A percentile compares a stretch with the other conserved stretches of the same genome.
These are phyloP conservation scores for Globia sparganii DNA, from an alignment of 2,888 invertebrate species.

Conservation along the genomic window DNA sequence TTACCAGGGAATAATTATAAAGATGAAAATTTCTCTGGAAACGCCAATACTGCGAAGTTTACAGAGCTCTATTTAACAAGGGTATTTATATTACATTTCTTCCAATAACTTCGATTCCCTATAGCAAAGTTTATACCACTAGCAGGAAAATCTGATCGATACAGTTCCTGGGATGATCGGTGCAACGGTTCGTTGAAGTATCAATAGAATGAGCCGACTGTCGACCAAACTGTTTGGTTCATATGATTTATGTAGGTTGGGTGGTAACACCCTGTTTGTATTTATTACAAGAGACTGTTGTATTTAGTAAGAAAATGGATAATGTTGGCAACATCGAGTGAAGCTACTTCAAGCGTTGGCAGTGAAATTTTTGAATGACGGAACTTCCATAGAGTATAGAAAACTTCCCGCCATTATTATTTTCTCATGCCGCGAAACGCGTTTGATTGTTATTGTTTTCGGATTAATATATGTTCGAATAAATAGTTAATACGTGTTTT, in stretches of 20 bases:
- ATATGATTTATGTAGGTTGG: not conserved
- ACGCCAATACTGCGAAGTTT: conserved; percentile 7
- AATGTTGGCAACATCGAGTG: too few species aligned
- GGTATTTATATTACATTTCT: conserved; percentile 5
- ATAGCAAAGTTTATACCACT: conserved; percentile 15
- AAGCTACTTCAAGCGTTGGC: too few species aligned
- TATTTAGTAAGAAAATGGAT: not conserved
- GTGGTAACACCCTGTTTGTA: not conserved
- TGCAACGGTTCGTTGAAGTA: conserved; percentile 14
- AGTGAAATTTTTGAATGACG: too few species aligned
- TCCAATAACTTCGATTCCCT: not conserved
- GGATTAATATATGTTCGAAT: too few species aligned
- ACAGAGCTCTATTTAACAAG: not conserved
- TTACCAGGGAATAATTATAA: not conserved
- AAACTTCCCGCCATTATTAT: too few species aligned
- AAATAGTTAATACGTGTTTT: too few species aligned
- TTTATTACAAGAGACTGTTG: not conserved
- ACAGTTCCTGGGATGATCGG: conserved; percentile 8
- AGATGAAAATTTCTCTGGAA: not conserved
- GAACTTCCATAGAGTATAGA: too few species aligned
- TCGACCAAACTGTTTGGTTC: conserved; percentile 9
- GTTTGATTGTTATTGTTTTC: too few species aligned
- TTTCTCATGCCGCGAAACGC: too few species aligned
- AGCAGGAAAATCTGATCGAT: conserved; percentile 29
- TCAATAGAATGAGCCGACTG: not conserved